A percentile compares a stretch with the other conserved stretches of the same genome.
Evolutionary conservation across 2,797 vertebrate genomes (phyloP).

Genomic region (Protosalanx chinensis): DNA sequence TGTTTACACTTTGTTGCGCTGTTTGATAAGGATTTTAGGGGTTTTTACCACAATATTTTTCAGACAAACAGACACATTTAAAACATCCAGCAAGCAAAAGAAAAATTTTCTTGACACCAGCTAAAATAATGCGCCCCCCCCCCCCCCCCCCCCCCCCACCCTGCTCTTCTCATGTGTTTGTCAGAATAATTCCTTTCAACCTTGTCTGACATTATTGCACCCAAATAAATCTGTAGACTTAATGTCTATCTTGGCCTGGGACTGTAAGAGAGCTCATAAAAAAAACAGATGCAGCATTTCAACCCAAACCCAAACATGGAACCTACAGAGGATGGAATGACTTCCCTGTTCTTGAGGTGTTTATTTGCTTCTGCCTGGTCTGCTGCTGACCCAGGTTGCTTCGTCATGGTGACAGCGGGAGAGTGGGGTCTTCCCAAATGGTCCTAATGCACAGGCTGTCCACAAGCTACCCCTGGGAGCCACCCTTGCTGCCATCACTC

Average conservation of each 20-base stretch:
- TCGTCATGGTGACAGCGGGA: conserved; percentile 5
- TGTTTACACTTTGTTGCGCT: conserved; percentile 36
- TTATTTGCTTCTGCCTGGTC: conserved; percentile 19
- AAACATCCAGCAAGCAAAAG: conserved; percentile 40
- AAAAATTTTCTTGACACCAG: conserved; percentile 37
- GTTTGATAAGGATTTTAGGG: conserved; percentile 45
- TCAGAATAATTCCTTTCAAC: conserved; percentile 29
- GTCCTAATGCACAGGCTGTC: background rate
- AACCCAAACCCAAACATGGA: conserved; percentile 16
- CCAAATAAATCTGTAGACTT: conserved; percentile 26
- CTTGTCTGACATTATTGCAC: conserved; percentile 27
- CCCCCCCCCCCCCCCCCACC: too few relatives aligned
- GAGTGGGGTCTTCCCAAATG: background rate
- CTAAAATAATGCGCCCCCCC: too few relatives aligned
- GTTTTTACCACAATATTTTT: conserved; percentile 30
- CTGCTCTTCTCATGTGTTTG: conserved; percentile 22
- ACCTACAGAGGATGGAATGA: conserved; percentile 14
- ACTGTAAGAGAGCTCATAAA: conserved; percentile 8
- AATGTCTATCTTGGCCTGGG: conserved; percentile 21
- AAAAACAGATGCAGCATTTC: conserved; percentile 25
- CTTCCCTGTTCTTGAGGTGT: conserved; percentile 18
- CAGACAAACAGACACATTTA: conserved; percentile 26
- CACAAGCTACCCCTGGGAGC: conserved; percentile 8
- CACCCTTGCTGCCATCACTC: background rate
- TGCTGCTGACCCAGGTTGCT: conserved; percentile 29